phyloP scores from a whole-genome alignment of 2,797 vertebrate species.

The Melopsittacus undulatus region DNA sequence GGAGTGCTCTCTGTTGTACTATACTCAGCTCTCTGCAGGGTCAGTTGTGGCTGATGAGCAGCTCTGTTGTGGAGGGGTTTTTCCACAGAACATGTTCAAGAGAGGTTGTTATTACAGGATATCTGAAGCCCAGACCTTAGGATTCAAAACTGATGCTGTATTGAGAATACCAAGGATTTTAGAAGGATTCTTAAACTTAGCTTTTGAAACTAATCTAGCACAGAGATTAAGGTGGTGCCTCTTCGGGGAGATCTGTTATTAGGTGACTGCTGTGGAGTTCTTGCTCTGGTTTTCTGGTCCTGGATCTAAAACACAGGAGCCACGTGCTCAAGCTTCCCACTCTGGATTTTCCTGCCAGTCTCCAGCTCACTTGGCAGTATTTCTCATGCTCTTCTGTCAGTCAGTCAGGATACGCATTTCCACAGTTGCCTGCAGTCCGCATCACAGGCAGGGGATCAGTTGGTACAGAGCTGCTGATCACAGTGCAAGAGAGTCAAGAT shows the following conservation, averaged over 20 bases:
- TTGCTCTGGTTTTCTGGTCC: not conserved
- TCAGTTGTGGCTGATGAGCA: not conserved
- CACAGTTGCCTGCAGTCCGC: not conserved
- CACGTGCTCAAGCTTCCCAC: accelerated
- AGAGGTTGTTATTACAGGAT: not conserved
- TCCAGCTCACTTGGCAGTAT: not conserved
- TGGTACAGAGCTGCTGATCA: not conserved
- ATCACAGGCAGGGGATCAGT: not conserved
- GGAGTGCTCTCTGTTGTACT: not conserved
- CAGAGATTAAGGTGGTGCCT: not conserved
- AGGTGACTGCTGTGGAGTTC: not conserved
- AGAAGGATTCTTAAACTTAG: not conserved
- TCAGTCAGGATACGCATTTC: accelerated
- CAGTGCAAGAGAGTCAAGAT: not conserved
- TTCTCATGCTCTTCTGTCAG: not conserved
- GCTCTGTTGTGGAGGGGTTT: not conserved
- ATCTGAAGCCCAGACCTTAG: not conserved
- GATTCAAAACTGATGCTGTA: not conserved
- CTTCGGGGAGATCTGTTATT: accelerated
- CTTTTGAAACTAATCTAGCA: not conserved
- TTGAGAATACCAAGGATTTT: not conserved
- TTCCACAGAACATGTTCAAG: not conserved
- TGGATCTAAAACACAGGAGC: not conserved
- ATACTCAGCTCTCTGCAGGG: not conserved
- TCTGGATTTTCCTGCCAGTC: not conserved